Evolutionary conservation across 1,140 invertebrate genomes (phyloP), one percentile per base, ranked within the genome.

Genomic region (Galendromus occidentalis): DNA sequence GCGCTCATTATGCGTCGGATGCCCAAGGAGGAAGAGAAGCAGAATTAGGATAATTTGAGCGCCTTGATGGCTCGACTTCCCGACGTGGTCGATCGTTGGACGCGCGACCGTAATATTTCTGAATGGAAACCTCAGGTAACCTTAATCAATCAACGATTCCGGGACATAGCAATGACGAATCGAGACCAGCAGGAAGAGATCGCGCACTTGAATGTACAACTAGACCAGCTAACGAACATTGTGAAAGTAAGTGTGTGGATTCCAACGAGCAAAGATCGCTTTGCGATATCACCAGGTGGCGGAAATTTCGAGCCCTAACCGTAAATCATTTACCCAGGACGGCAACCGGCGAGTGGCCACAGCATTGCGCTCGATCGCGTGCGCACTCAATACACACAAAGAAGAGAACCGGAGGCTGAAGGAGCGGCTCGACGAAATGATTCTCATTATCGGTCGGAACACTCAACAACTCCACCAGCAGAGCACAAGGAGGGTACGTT

Each of bases 191-290:
- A 59, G 51, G 51, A 59, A 33, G 51, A 59, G 22, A 59, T 59
- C 51, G 51, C 51, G 51, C 51, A 59, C 51, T 59, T 59, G 51
- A 59, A 59, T 59, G 51, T 59, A 59, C 51, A 59, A 25, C 22
- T 59, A 59, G 51, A 59, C 33, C 51, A 59, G 51, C 22, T 59
- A 18, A 59, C 51, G 2, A 59, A 59, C 33, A 59, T 59, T 59
- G 51, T 59, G 25, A 59, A 59, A 33, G 51, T 59, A 22, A 59
- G 51, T 33, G 33, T 59, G 14, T n/a, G n/a, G n/a, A n/a, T n/a
- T n/a, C n/a, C n/a, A n/a, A n/a, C n/a, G n/a, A n/a, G n/a, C n/a
- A n/a, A n/a, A n/a, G n/a, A n/a, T n/a, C n/a, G n/a, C n/a, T n/a
- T n/a, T n/a, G n/a, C n/a, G n/a, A 39, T 4, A 39, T 9, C 4